These are phyloP conservation scores for Sycophila texana DNA, from an alignment of 2,888 invertebrate genomes.

Conservation along the genomic window DNA sequence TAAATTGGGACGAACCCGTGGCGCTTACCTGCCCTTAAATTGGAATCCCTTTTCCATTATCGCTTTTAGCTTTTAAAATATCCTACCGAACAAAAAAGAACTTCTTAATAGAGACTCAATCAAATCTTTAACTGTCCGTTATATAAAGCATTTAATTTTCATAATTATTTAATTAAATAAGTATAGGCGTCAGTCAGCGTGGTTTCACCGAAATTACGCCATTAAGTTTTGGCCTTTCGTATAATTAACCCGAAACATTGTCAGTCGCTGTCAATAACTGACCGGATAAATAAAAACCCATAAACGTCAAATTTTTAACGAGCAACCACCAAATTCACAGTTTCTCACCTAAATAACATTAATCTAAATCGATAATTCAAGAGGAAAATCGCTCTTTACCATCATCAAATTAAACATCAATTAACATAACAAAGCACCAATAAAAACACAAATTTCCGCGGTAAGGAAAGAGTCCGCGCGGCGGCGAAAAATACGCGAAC, in stretches of 20 bases:
- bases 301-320: too few relatives aligned
- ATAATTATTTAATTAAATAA: slow-evolving; percentile 38
- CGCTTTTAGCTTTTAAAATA: slow-evolving; percentile 39
- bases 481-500: slow-evolving; percentile 12
- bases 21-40: slow-evolving; percentile 51
- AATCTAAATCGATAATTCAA: neutral
- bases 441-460: slow-evolving; percentile 15
- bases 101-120: slow-evolving; percentile 47
- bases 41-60: slow-evolving; percentile 50
- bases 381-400: too few relatives aligned
- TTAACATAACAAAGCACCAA: slow-evolving; percentile 12
- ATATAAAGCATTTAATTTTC: slow-evolving; percentile 24
- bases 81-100: slow-evolving; percentile 29
- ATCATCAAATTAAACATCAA: neutral
- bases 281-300: too few relatives aligned
- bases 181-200: neutral
- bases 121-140: slow-evolving; percentile 21
- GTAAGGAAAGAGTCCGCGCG: neutral
- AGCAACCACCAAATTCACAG: too few relatives aligned
- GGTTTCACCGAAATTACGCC: neutral
- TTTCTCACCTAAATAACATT: too few relatives aligned
- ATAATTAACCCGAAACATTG: too few relatives aligned
- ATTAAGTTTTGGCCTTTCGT: too few relatives aligned
- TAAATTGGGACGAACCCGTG: slow-evolving; percentile 47
- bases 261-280: too few relatives aligned